Evolutionary conservation across 2,888 invertebrate species (phyloP), one percentile per base, ranked within the genome.

Genomic region (Carabus problematicus): DNA sequence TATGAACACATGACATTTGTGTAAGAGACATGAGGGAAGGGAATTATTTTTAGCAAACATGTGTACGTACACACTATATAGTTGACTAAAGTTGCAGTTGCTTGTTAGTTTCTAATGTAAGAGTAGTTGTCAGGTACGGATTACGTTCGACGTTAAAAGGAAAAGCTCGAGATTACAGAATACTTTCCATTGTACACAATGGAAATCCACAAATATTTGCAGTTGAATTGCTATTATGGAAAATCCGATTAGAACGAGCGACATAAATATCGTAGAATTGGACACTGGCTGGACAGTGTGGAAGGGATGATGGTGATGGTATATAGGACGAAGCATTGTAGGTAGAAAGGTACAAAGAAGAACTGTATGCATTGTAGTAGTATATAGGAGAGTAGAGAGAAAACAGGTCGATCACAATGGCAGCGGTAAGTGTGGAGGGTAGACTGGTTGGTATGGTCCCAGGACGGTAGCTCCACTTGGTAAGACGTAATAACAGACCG

Each of bases 401-500:
- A 52, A 12, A 52, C 52, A 52, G 52, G 52, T 52, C 14, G 52
- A 16, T 16, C 16, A 52, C 16, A 52, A 52, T 52, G 12, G 18
- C 29, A 52, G 16, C 52, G 3, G 52, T 19, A 52, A 19, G 18
- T 18, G 52, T 52, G 52, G 6, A 12, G 8, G 40, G 40, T 56
- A n/a, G 56, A 56, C 56, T 56, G 40, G 11, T 52, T 18, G 4
- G 9, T 52, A 12, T 14, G 52, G 52, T 19, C 16, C 11, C 52
- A 19, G 52, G 16, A 52, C 47, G 16, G 16, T 47, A 47, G 47
- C 47, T 14, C 12, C 52, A 54, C 47, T 66, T 42, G 73, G 73
- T 72, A 75, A 76, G 73, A 75, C 74, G 75, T 74, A 77, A 77
- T 76, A 77, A 76, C 75, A 74, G 74, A 73, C 73, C 74, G 58